Evolutionary conservation across 2,797 vertebrate genomes (phyloP).

Genomic region (Pseudopleuronectes americanus): DNA sequence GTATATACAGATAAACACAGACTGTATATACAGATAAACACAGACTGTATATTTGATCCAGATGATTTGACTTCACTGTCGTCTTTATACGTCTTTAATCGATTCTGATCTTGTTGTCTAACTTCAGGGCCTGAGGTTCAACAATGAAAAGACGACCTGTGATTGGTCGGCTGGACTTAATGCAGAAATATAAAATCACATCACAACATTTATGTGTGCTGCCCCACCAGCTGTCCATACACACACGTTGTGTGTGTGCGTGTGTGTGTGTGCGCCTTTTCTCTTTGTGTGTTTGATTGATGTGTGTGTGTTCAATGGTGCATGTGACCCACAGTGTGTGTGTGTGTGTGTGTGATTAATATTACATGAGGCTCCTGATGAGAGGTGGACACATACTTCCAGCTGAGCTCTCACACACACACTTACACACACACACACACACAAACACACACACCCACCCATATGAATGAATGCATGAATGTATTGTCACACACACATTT

Average conservation of each 20-base stretch:
- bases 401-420: constrained; percentile 71
- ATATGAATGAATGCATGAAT: constrained; percentile 37
- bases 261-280: constrained; percentile 34
- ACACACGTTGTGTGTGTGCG: constrained; percentile 1
- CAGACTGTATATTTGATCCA: no score
- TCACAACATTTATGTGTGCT: constrained; percentile 24
- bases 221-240: constrained; percentile 45
- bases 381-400: constrained; percentile 78
- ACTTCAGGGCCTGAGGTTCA: neutral
- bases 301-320: constrained; percentile 44
- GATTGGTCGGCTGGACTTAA: constrained; percentile 14
- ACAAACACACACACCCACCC: constrained; percentile 22
- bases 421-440: constrained; percentile 32
- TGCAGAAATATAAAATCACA: constrained; percentile 42
- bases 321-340: constrained; percentile 52
- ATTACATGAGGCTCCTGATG: constrained; percentile 80
- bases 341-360: constrained; percentile 71
- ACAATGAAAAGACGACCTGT: neutral
- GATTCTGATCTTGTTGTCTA: neutral
- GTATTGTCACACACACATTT: constrained; percentile 25
- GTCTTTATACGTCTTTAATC: neutral
- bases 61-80: no score
- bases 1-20: no score
- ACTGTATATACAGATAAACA: no score
- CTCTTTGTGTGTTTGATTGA: constrained; percentile 53